Base-by-base conservation (phyloP, 2,113 vertebrate species). In the Hemiscyllium ocellatum region DNA sequence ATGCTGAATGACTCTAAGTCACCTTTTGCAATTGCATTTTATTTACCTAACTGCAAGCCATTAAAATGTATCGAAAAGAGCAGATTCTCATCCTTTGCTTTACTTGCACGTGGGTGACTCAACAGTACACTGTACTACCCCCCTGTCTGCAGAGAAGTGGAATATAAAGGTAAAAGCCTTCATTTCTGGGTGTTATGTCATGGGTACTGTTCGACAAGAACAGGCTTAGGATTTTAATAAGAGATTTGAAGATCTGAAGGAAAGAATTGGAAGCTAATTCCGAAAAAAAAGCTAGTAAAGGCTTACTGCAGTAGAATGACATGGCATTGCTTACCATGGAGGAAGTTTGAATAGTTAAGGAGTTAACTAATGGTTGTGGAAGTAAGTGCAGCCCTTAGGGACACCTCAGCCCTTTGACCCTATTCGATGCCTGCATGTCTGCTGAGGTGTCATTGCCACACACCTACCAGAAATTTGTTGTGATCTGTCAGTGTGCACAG, bases 391-490 rank as follows among this genome's bases (percentile, higher is more conserved):
- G 78, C 33, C 87, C 61, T 17, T 4, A 5, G 52, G 50, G 13
- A 90, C 19, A 61, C 33, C 50, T 22, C 80, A 47, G 80, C 80
- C 0, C 26, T 33, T 47, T 56, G 24, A 61, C 87, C 52, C 12
- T 5, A 19, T 61, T 90, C 61, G 52, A 26, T 89, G 26, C 85
- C 12, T 56, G 22, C 29, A 10, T 52, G 50, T 13, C 47, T 90
- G 87, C 87, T 52, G 15, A 29, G 13, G 52, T 90, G 50, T 90
- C 52, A 19, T 33, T 90, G 52, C 50, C 47, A 33, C 1, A 87
- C 87, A 90, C 52, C 87, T 61, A 91, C 89, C 22, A 66, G 61
- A 91, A 66, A 61, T 91, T 66, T 91, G 61, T 91, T 91, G 61
- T 66, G 56, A 91, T 68, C 68, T 66, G 37, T 20, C n/a, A 65